Percentiles rank a stretch among this genome's conserved stretches.
phyloP scores from a whole-genome alignment of 2,888 invertebrate species.

The Andrena praecox region DNA sequence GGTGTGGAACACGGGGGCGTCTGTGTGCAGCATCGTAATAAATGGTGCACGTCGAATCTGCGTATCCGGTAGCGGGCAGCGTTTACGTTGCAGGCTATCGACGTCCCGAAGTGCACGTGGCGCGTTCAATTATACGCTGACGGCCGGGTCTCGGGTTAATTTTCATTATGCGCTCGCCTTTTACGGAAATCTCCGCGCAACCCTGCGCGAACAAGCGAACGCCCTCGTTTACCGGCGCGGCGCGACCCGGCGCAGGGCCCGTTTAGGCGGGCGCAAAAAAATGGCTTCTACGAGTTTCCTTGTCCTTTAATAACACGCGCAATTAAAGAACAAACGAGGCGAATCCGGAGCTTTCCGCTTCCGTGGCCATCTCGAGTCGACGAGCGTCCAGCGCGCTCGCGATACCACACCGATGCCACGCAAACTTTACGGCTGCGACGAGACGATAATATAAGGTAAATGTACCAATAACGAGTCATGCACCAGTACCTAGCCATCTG shows the following conservation, averaged over 20 bases:
- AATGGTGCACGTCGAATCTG: slow-evolving; percentile 19
- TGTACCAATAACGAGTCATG: too few species aligned
- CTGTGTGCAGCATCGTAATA: neutral
- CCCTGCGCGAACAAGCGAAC: neutral
- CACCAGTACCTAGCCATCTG: too few species aligned
- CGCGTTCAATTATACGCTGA: slow-evolving; percentile 31
- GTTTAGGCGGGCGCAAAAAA: slow-evolving; percentile 35
- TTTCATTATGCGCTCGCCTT: slow-evolving; percentile 28
- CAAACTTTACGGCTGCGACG: neutral
- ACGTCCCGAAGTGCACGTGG: slow-evolving; percentile 27
- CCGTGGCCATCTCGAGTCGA: neutral
- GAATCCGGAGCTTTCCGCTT: slow-evolving; percentile 20
- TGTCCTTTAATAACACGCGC: slow-evolving; percentile 43
- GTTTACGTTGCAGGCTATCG: slow-evolving; percentile 16
- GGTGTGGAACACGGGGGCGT: neutral
- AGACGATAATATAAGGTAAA: too few species aligned
- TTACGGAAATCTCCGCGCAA: slow-evolving; percentile 15
- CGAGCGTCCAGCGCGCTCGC: neutral
- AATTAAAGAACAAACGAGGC: slow-evolving; percentile 48
- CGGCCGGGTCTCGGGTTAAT: slow-evolving; percentile 20
- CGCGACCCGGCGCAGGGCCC: neutral
- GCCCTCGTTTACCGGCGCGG: neutral
- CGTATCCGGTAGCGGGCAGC: slow-evolving; percentile 20
- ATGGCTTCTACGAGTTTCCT: neutral
- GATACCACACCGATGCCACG: neutral